Conservation (phyloP, 2,888 invertebrate species). For the Cactoblastis cactorum region DNA sequence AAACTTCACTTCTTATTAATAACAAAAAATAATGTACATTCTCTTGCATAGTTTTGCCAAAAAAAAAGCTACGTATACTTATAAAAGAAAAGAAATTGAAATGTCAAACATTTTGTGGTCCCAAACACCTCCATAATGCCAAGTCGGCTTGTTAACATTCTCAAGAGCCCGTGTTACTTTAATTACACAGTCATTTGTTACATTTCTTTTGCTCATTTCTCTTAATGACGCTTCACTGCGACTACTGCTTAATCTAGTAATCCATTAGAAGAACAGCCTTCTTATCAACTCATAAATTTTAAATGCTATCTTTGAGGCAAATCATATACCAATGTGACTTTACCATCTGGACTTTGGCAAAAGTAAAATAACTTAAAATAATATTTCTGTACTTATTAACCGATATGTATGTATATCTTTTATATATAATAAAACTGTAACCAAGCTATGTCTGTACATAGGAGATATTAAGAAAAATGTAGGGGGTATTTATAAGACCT, state of each 20-base stretch:
- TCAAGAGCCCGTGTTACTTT: conserved; percentile 4
- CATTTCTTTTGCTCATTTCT: conserved; percentile 8
- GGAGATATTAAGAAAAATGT: too few relatives aligned
- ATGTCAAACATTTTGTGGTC: not conserved
- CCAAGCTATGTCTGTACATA: too few relatives aligned
- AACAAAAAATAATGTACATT: too few relatives aligned
- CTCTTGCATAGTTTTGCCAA: too few relatives aligned
- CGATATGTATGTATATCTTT: too few relatives aligned
- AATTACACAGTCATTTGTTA: conserved; percentile 3
- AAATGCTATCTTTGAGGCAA: conserved; percentile 39
- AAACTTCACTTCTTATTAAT: too few relatives aligned
- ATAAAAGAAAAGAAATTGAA: not conserved
- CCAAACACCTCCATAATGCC: not conserved
- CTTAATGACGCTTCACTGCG: conserved; percentile 12
- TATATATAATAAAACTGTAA: too few relatives aligned
- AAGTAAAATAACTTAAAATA: not conserved
- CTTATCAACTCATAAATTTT: conserved; percentile 67
- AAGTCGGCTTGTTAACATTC: conserved; percentile 4
- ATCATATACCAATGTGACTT: conserved; percentile 43
- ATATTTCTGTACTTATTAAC: too few relatives aligned
- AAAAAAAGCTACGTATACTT: too few relatives aligned
- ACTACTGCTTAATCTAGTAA: conserved; percentile 37
- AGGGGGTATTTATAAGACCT: too few relatives aligned
- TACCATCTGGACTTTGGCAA: not conserved
- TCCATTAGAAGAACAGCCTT: conserved; percentile 56